Conservation (phyloP, 2,888 invertebrate genomes). For the Drosophila hamatofila region DNA sequence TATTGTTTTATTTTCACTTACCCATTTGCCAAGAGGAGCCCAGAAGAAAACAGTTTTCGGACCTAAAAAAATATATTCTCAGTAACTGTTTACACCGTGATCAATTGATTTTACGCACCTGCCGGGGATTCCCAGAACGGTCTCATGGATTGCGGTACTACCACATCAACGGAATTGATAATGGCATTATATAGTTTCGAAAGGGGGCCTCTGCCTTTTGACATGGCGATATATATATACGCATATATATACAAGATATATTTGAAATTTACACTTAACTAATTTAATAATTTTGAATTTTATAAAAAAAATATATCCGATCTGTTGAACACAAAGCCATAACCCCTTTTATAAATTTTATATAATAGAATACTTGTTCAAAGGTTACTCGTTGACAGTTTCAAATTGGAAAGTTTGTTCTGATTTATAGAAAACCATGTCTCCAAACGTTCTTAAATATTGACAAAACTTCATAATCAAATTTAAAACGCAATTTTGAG, state of each 20-base stretch:
- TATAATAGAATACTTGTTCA: neutral
- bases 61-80: conserved; percentile 41
- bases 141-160: conserved; percentile 57
- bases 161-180: conserved; percentile 52
- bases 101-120: conserved; percentile 31
- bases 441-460: neutral
- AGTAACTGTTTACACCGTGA: neutral
- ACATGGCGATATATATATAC: conserved; percentile 32
- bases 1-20: conserved; percentile 23
- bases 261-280: neutral
- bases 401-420: neutral
- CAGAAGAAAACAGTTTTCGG: conserved; percentile 79
- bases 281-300: conserved; percentile 12
- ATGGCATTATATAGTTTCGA: conserved; percentile 60
- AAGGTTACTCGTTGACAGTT: neutral
- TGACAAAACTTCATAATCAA: neutral
- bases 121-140: conserved; percentile 73
- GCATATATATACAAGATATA: neutral
- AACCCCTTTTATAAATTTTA: neutral
- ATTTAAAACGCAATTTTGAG: conserved; percentile 22
- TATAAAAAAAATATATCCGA: neutral
- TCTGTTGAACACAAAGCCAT: neutral
- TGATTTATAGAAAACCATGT: neutral
- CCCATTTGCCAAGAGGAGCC: conserved; percentile 78
- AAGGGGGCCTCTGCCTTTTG: conserved; percentile 53